These are phyloP conservation scores for Procambarus virginalis DNA, from an alignment of 1,140 invertebrate genomes.

Conservation along the genomic window DNA sequence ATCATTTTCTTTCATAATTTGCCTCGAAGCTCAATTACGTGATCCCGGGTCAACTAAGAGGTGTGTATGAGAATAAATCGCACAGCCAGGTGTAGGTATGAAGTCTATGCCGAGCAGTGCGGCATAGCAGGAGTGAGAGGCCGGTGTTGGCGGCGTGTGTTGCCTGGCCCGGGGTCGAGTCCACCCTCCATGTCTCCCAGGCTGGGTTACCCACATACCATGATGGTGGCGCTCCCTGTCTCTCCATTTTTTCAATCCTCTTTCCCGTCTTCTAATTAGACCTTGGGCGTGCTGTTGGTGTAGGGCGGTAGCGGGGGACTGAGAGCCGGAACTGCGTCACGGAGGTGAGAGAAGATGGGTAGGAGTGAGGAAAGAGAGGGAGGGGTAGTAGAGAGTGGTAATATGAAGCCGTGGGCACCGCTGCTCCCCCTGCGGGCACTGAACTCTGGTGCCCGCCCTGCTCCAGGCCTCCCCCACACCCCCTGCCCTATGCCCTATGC, in stretches of 20 bases:
- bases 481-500: background rate
- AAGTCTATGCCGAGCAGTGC: background rate
- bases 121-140: background rate
- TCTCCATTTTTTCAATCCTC: background rate
- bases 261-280: background rate
- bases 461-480: background rate
- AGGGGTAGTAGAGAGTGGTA: background rate
- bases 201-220: slow-evolving; percentile 27
- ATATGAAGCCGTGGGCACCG: slow-evolving; percentile 20
- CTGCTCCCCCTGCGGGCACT: slow-evolving; percentile 26
- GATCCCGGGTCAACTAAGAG: no score
- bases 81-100: no score
- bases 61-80: no score
- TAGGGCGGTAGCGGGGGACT: background rate
- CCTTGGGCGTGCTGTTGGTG: background rate
- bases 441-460: slow-evolving; percentile 25
- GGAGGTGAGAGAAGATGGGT: background rate
- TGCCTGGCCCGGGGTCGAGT: slow-evolving; percentile 11
- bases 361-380: background rate
- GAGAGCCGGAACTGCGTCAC: background rate
- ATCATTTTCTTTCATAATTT: no score
- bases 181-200: slow-evolving; percentile 18
- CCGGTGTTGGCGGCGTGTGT: background rate
- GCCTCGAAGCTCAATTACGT: no score
- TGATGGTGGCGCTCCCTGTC: background rate